phyloP scores from a whole-genome alignment of 2,888 invertebrate species.

The Protodeltote pygarga region DNA sequence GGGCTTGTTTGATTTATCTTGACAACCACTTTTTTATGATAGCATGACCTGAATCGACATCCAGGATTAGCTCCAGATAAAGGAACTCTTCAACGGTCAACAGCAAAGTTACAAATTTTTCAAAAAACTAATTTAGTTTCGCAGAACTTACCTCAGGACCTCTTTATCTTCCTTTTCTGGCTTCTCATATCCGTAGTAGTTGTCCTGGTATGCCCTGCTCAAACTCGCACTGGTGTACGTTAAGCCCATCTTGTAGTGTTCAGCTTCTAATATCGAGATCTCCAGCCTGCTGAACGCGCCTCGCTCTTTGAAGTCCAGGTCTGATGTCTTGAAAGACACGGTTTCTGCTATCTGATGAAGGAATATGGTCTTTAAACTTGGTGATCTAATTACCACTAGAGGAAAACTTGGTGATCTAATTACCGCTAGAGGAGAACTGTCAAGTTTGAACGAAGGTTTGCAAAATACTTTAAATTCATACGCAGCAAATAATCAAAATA shows the following conservation, averaged over 20 bases:
- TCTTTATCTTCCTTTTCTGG: constrained; percentile 66
- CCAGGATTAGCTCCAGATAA: no score
- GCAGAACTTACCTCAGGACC: constrained; percentile 52
- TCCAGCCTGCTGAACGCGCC: constrained; percentile 78
- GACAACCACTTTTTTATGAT: no score
- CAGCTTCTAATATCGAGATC: constrained; percentile 71
- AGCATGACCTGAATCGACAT: no score
- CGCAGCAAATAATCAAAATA: no score
- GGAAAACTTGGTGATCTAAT: no score
- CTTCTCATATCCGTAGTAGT: constrained; percentile 61
- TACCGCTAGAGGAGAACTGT: no score
- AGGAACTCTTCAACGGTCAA: no score
- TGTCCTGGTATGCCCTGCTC: constrained; percentile 66
- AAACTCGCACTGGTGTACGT: constrained; percentile 74
- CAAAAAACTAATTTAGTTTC: neutral
- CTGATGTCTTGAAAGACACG: constrained; percentile 66
- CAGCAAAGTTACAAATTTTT: no score
- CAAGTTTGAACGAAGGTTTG: no score
- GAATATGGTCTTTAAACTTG: neutral
- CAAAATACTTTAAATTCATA: no score
- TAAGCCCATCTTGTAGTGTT: constrained; percentile 73
- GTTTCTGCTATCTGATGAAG: constrained; percentile 76
- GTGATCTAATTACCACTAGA: neutral
- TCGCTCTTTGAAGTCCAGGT: constrained; percentile 77
- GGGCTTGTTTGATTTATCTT: no score